A percentile compares a stretch with the other conserved stretches of the same genome.
Conservation (phyloP, 2,797 vertebrate genomes). For the Bryconaethiops microstoma region DNA sequence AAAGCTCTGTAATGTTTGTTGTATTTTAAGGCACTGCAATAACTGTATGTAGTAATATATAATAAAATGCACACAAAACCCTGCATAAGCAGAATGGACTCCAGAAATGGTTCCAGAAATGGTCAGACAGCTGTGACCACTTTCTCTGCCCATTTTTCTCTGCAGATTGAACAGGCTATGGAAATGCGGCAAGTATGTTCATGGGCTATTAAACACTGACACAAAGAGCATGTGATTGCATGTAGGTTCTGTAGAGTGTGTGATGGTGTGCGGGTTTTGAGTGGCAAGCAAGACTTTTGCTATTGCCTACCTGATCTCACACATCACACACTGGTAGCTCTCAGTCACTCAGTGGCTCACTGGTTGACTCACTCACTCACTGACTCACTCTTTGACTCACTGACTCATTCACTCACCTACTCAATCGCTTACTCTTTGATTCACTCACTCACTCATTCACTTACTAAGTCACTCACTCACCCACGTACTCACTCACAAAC, state of each 20-base stretch:
- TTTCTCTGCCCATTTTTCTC: background rate
- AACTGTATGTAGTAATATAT: no score
- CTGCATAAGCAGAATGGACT: constrained; percentile 40
- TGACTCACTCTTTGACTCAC: background rate
- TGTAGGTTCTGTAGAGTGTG: constrained; percentile 9
- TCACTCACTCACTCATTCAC: background rate
- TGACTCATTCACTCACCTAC: background rate
- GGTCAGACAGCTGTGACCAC: background rate
- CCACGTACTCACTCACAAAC: background rate
- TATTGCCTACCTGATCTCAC: constrained; percentile 8
- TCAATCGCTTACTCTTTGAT: no score
- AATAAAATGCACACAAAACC: constrained; percentile 45
- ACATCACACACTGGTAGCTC: background rate
- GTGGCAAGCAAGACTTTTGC: background rate
- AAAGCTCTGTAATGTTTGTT: no score
- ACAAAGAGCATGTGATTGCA: background rate
- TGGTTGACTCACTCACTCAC: background rate
- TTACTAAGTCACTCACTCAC: background rate
- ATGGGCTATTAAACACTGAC: constrained; percentile 42
- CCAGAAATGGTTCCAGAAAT: background rate
- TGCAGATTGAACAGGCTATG: background rate
- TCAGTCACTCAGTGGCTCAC: background rate
- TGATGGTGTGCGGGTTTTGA: constrained; percentile 12
- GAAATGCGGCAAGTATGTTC: constrained; percentile 30
- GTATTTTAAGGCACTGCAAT: no score